These are phyloP conservation scores for Macrocentrus cingulum DNA, from an alignment of 1,140 invertebrate species.

Conservation along the genomic window DNA sequence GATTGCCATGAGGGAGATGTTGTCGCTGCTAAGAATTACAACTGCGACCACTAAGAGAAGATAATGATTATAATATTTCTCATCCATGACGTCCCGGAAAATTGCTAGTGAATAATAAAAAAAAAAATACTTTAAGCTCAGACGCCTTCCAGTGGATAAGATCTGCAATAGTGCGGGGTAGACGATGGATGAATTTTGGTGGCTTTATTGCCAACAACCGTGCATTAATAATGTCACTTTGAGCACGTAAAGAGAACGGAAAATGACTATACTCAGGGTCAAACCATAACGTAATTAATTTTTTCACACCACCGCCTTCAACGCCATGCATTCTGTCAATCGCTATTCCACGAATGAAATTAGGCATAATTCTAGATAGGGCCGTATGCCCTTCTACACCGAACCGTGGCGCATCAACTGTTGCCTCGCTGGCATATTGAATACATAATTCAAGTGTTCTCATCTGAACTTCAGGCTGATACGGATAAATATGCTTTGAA, in stretches of 20 bases:
- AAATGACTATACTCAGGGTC: not conserved
- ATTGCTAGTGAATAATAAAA: not conserved
- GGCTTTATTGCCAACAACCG: not conserved
- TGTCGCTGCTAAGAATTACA: constrained; percentile 23
- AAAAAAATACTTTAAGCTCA: not conserved
- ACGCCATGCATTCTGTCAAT: constrained; percentile 16
- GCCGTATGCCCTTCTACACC: constrained; percentile 9
- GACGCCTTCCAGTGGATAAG: constrained; percentile 5
- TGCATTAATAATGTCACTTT: not conserved
- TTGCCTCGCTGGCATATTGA: not conserved
- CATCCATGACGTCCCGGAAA: not conserved
- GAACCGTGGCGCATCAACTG: not conserved
- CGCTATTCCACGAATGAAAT: constrained; percentile 3
- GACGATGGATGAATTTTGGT: constrained; percentile 9
- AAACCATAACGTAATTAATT: constrained; percentile 1
- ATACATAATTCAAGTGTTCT: not conserved
- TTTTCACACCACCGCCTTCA: constrained; percentile 17
- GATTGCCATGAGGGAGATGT: not conserved
- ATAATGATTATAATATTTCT: constrained; percentile 21
- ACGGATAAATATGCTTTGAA: not conserved
- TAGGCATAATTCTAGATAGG: not conserved
- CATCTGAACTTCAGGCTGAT: not conserved
- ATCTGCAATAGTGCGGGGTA: not conserved
- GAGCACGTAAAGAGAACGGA: not conserved
- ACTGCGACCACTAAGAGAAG: constrained; percentile 2